Conservation (phyloP, 2,797 vertebrate genomes). For the Pachyuromys duprasi region DNA sequence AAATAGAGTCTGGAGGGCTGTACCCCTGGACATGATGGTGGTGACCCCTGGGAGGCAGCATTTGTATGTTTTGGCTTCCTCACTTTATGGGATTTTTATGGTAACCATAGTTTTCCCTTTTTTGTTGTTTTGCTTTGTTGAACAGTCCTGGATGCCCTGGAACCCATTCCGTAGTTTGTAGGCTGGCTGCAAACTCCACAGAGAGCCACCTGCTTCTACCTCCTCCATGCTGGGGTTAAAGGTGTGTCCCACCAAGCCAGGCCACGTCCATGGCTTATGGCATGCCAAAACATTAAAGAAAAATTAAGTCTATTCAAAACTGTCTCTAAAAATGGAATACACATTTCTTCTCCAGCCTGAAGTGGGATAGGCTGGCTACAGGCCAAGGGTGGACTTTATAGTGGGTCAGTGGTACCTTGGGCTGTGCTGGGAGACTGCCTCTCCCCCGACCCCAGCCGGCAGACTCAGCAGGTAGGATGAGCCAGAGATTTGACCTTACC, state of each 20-base stretch:
- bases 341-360: neutral
- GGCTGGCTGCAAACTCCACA: neutral
- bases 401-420: too few species aligned
- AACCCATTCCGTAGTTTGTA: neutral
- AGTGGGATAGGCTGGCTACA: neutral
- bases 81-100: neutral
- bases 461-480: neutral
- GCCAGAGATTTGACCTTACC: neutral
- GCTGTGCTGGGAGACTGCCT: neutral
- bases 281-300: neutral
- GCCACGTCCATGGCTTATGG: neutral
- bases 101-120: neutral
- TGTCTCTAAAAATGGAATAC: neutral
- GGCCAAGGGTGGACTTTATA: neutral
- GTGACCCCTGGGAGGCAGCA: neutral
- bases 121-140: neutral
- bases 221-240: neutral
- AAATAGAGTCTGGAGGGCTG: neutral
- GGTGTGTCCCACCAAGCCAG: too few species aligned
- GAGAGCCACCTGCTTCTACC: neutral
- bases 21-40: too few species aligned
- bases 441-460: fast-evolving
- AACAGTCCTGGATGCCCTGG: neutral
- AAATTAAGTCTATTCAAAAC: neutral
- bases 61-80: neutral